Conservation (phyloP, 1,140 invertebrate species). For the Pseudomyrmex flavicornis region DNA sequence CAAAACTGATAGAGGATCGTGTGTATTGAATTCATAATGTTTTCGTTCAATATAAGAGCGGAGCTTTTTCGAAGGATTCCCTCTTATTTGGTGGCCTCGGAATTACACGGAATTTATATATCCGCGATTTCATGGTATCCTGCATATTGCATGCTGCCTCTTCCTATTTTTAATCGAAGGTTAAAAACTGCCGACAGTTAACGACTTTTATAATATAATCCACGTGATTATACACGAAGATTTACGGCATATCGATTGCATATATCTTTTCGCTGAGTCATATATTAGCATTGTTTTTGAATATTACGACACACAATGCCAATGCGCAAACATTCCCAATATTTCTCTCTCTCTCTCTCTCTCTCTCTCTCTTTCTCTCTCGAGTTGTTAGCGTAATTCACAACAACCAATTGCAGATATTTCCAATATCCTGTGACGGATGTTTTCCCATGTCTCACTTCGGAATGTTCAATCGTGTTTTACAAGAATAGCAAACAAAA, state of each 20-base stretch:
- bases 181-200: not conserved
- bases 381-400: not conserved
- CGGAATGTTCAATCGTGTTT: not conserved
- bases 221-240: too few relatives aligned
- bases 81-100: not conserved
- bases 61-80: not conserved
- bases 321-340: too few relatives aligned
- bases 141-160: not conserved
- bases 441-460: slow-evolving; percentile 20
- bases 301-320: too few relatives aligned
- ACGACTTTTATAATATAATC: not conserved
- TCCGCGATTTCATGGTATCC: not conserved
- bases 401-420: not conserved
- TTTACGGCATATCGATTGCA: too few relatives aligned
- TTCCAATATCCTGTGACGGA: slow-evolving; percentile 18
- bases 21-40: slow-evolving; percentile 13
- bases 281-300: too few relatives aligned
- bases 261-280: not conserved
- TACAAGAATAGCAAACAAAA: slow-evolving; percentile 40
- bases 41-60: not conserved
- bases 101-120: slow-evolving; percentile 24
- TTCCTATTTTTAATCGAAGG: not conserved
- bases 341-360: too few relatives aligned
- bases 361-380: too few relatives aligned
- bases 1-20: slow-evolving; percentile 18